These are phyloP conservation scores for Drosophila pectinifera DNA, from an alignment of 1,140 invertebrate species.

Conservation along the genomic window DNA sequence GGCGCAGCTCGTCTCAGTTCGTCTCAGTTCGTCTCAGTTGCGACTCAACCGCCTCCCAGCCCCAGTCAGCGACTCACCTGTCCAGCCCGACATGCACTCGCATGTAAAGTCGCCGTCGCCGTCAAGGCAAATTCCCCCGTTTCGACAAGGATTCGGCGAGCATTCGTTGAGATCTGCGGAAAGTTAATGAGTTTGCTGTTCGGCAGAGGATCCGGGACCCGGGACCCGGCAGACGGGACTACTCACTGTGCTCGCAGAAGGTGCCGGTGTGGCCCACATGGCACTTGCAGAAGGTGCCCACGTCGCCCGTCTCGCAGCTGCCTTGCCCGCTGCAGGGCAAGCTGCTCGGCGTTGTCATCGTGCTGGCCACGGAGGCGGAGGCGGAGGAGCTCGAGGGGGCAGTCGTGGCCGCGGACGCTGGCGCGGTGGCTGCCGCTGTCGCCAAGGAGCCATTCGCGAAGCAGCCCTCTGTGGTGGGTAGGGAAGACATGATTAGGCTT, in stretches of 20 bases:
- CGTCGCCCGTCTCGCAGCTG: slow-evolving; percentile 89
- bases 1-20: slow-evolving; percentile 4
- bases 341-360: slow-evolving; percentile 78
- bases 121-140: slow-evolving; percentile 92
- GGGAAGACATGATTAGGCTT: slow-evolving; percentile 60
- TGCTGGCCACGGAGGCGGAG: slow-evolving; percentile 3
- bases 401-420: slow-evolving; percentile 20
- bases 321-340: slow-evolving; percentile 91
- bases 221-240: slow-evolving; percentile 18
- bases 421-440: slow-evolving; percentile 17
- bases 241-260: slow-evolving; percentile 90
- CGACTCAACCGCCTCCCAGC: slow-evolving; percentile 21
- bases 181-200: slow-evolving; percentile 78
- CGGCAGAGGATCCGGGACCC: slow-evolving; percentile 9
- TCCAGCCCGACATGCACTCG: slow-evolving; percentile 91
- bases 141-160: slow-evolving; percentile 89
- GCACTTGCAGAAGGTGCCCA: slow-evolving; percentile 90
- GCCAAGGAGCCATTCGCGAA: slow-evolving; percentile 75
- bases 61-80: slow-evolving; percentile 86
- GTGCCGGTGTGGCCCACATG: slow-evolving; percentile 91
- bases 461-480: slow-evolving; percentile 74
- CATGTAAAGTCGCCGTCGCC: slow-evolving; percentile 90
- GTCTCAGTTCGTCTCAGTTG: slow-evolving; percentile 24
- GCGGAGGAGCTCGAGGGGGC: slow-evolving; percentile 7
- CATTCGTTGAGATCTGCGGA: slow-evolving; percentile 93